Conservation (phyloP, 2,113 vertebrate genomes). For the Mesocricetus auratus region DNA sequence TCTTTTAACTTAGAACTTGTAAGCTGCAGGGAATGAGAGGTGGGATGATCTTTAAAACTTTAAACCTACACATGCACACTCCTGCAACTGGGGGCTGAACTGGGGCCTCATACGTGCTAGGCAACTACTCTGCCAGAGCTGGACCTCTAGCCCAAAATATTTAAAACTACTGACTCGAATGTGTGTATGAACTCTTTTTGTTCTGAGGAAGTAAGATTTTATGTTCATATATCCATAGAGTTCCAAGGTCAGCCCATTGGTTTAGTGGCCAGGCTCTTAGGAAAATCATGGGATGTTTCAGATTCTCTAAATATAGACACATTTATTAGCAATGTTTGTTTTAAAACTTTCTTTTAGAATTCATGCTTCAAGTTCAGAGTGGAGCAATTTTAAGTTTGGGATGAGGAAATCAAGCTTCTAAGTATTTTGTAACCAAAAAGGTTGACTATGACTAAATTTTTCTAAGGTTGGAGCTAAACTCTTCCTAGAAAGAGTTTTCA, state of each 20-base stretch:
- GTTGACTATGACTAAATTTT: background rate
- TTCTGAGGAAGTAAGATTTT: background rate
- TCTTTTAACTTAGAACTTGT: background rate
- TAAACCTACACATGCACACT: background rate
- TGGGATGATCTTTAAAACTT: background rate
- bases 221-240: background rate
- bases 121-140: background rate
- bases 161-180: background rate
- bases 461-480: background rate
- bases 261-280: background rate
- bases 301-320: background rate
- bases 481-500: constrained; percentile 10
- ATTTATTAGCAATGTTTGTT: background rate
- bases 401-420: background rate
- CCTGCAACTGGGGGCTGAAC: background rate
- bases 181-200: background rate
- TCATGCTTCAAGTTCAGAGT: background rate
- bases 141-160: background rate
- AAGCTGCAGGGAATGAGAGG: background rate
- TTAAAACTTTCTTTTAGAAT: background rate
- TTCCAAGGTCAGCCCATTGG: background rate
- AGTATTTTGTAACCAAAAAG: background rate
- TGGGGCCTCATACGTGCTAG: background rate
- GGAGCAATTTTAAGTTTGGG: background rate
- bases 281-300: background rate